A percentile compares a stretch with the other conserved stretches of the same genome.
These are phyloP conservation scores for Venustaconcha ellipsiformis DNA, from an alignment of 1,140 invertebrate genomes.

Conservation along the genomic window DNA sequence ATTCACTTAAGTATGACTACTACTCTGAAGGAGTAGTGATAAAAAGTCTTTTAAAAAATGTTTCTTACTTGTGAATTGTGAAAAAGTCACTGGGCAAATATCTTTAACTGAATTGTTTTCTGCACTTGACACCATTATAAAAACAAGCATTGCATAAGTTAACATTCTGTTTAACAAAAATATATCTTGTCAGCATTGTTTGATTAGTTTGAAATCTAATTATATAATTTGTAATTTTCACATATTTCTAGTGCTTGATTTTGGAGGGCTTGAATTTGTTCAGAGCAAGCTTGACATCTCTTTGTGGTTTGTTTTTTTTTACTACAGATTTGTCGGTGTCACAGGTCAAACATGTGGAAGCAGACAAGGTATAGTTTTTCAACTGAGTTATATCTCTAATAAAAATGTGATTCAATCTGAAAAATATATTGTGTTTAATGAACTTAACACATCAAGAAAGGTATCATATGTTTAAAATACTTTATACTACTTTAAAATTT, in stretches of 20 bases:
- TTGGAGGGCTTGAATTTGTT: background rate
- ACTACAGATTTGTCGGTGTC: conserved; percentile 54
- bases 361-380: conserved; percentile 47
- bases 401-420: conserved; percentile 12
- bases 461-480: too few species aligned
- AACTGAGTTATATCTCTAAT: too few species aligned
- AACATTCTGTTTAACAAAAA: background rate
- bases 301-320: conserved; percentile 15
- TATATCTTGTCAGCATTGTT: background rate
- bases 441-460: background rate
- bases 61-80: too few species aligned
- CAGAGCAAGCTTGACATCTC: background rate
- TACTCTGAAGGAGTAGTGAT: too few species aligned
- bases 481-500: too few species aligned
- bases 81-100: too few species aligned
- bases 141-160: background rate
- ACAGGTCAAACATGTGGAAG: conserved; percentile 59
- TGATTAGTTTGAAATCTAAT: background rate
- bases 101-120: too few species aligned
- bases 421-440: background rate
- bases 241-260: background rate
- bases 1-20: too few species aligned
- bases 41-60: too few species aligned
- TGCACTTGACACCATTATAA: background rate
- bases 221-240: background rate